Percentiles rank a stretch among this genome's conserved stretches.
phyloP scores from a whole-genome alignment of 2,888 invertebrate species.

The Graphium colonna region DNA sequence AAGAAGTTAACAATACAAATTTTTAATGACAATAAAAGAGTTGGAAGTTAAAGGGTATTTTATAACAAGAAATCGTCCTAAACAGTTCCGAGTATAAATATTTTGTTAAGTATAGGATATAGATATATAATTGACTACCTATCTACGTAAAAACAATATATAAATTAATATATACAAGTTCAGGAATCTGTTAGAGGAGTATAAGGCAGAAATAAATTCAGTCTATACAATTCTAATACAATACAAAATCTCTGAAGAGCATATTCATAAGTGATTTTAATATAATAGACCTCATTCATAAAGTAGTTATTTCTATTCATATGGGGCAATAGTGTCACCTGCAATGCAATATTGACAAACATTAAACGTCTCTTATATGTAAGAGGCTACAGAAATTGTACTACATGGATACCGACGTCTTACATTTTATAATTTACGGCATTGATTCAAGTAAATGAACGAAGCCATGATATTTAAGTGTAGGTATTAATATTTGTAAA shows the following conservation, averaged over 20 bases:
- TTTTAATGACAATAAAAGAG: no score
- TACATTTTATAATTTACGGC: no score
- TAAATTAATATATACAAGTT: slow-evolving; percentile 14
- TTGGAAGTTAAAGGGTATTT: background rate
- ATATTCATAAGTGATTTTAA: background rate
- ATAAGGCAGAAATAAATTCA: slow-evolving; percentile 47
- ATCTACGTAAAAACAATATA: slow-evolving; percentile 12
- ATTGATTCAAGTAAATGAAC: no score
- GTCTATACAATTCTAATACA: slow-evolving; percentile 40
- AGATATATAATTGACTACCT: slow-evolving; percentile 36
- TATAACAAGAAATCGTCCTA: background rate
- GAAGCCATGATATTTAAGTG: no score
- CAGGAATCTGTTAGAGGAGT: slow-evolving; percentile 27
- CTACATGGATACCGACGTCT: no score
- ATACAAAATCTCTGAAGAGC: slow-evolving; percentile 11
- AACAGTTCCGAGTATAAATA: background rate
- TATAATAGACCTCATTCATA: background rate
- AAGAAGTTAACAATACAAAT: no score
- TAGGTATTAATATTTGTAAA: no score
- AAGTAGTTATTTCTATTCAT: background rate
- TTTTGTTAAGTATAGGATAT: slow-evolving; percentile 30
- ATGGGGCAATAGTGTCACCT: slow-evolving; percentile 10
- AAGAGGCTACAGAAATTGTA: no score
- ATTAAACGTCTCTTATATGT: no score
- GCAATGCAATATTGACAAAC: slow-evolving; percentile 6